Evolutionary conservation across 2,797 vertebrate species (phyloP).

Genomic region (Thalassophryne amazonica): DNA sequence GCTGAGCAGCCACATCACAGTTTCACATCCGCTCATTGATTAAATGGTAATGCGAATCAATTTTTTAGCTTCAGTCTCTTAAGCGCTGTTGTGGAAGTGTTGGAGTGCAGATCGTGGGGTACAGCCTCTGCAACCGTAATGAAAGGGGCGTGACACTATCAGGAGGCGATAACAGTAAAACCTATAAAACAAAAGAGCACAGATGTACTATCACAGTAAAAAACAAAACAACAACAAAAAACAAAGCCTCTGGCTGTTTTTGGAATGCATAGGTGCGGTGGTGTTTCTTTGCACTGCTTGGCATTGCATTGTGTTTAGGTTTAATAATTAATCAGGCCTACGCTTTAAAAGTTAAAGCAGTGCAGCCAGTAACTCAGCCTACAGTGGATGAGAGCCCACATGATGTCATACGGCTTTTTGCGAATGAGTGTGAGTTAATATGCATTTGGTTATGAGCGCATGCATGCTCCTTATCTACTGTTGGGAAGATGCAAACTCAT

Average conservation of each 20-base stretch:
- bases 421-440: background rate
- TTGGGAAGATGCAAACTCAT: constrained; percentile 30
- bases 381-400: background rate
- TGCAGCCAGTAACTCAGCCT: constrained; percentile 34
- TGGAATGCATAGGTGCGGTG: constrained; percentile 18
- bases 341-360: constrained; percentile 28
- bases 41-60: constrained; percentile 51
- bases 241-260: constrained; percentile 40
- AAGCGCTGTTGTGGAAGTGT: constrained; percentile 7
- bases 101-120: background rate
- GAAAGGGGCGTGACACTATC: background rate
- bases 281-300: constrained; percentile 19
- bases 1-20: constrained; percentile 17
- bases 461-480: background rate
- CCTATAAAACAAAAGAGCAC: constrained; percentile 1
- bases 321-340: constrained; percentile 56
- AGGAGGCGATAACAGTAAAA: background rate
- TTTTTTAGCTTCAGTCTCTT: constrained; percentile 40
- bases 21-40: constrained; percentile 50
- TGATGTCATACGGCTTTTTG: background rate
- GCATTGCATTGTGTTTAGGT: constrained; percentile 27
- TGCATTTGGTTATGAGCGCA: background rate
- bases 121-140: background rate
- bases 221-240: no score
- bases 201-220: constrained; percentile 3